Evolutionary conservation across 1,140 invertebrate genomes (phyloP), one percentile per base, ranked within the genome.

Genomic region (Microvelia longipes): DNA sequence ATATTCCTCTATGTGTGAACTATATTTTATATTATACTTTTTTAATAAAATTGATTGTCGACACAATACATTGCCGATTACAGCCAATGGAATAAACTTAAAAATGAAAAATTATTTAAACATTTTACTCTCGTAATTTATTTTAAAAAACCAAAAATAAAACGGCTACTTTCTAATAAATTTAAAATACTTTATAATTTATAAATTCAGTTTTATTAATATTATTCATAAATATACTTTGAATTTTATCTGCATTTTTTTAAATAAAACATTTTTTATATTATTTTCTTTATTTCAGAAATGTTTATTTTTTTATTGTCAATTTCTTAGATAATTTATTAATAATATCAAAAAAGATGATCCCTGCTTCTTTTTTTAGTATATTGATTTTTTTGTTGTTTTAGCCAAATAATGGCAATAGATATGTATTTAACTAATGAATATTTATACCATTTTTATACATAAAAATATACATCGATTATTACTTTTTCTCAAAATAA

Each of bases 41-140:
- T 64, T 28, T 70, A 61, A 70, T 28, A 35, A 67, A 67, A 67
- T 64, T 70, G 69, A 70, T 70, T 70, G 69, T 70, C 69, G 35
- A 60, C 69, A 70, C 69, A 70, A 70, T 70, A 28, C 63, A 70
- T 70, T 61, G 69, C 65, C 61, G 61, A 64, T 66, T 50, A 64
- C 69, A 70, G 69, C 69, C 63, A 70, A 70, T 70, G 69, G 69
- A 66, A 66, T 66, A 63, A 15, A 35, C 62, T n/a, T n/a, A n/a
- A n/a, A 50, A 28, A 35, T 24, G 27, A 13, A 64, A 69, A 64
- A 28, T 19, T 15, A 28, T n/a, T 29, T 30, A 28, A 35, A 66
- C 64, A 69, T 29, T 61, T 28, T 64, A 50, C 28, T 28, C 29
- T 14, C 2, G 5, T 27, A 14, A 26, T 13, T 28, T n/a, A n/a